A percentile compares a stretch with the other conserved stretches of the same genome.
Conservation (phyloP, 2,113 vertebrate genomes). For the Barbus barbus region DNA sequence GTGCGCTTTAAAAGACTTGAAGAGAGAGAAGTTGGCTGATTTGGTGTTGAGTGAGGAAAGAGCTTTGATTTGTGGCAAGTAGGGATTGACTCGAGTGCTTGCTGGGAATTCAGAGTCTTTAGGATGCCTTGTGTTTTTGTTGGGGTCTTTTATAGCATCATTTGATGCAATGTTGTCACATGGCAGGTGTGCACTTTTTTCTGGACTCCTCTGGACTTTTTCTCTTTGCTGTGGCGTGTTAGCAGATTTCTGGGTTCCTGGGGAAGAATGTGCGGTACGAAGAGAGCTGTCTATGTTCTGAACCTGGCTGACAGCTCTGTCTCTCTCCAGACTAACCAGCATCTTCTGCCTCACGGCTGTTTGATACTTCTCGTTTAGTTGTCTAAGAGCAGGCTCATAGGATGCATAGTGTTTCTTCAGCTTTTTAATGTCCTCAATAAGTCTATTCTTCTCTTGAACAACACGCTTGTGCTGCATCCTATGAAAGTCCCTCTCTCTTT, state of each 20-base stretch:
- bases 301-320: slow-evolving; percentile 73
- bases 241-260: background rate
- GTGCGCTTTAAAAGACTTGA: slow-evolving; percentile 71
- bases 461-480: slow-evolving; percentile 81
- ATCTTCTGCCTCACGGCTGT: slow-evolving; percentile 80
- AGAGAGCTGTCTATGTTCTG: slow-evolving; percentile 64
- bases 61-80: slow-evolving; percentile 53
- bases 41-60: slow-evolving; percentile 55
- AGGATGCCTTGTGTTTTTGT: slow-evolving; percentile 51
- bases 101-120: slow-evolving; percentile 76
- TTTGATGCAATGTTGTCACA: slow-evolving; percentile 29
- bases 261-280: slow-evolving; percentile 48
- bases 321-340: slow-evolving; percentile 80
- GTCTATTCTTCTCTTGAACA: slow-evolving; percentile 82
- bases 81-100: slow-evolving; percentile 59
- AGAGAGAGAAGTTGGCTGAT: slow-evolving; percentile 65
- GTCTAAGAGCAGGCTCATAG: slow-evolving; percentile 79
- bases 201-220: slow-evolving; percentile 14
- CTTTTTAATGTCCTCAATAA: slow-evolving; percentile 82
- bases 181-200: slow-evolving; percentile 57
- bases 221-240: slow-evolving; percentile 2
- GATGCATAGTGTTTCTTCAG: slow-evolving; percentile 82
- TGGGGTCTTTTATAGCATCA: slow-evolving; percentile 42
- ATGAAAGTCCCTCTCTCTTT: slow-evolving; percentile 83
- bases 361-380: slow-evolving; percentile 84